These are phyloP conservation scores for Pimpla rufipes DNA, from an alignment of 2,888 invertebrate genomes.

Conservation along the genomic window DNA sequence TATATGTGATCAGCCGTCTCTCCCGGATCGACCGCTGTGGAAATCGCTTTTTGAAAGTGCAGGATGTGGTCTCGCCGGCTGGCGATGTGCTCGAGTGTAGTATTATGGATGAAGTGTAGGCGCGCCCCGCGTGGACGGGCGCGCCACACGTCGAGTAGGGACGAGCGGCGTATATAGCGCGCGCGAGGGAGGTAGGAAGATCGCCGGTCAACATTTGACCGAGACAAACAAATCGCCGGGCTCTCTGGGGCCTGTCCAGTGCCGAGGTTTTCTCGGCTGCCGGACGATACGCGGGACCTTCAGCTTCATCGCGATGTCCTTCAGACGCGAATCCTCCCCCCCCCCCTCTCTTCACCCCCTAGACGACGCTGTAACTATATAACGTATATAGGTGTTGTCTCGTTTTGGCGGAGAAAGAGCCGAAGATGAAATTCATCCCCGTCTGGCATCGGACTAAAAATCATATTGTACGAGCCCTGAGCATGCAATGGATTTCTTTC, in stretches of 20 bases:
- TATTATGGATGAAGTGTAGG: conserved; percentile 44
- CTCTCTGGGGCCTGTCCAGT: conserved; percentile 12
- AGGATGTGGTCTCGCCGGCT: conserved; percentile 75
- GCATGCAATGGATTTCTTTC: too few species aligned
- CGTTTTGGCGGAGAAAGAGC: too few species aligned
- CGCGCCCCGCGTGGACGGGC: neutral
- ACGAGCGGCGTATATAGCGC: neutral
- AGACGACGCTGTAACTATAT: too few species aligned
- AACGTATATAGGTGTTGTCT: too few species aligned
- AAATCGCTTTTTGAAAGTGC: conserved; percentile 65
- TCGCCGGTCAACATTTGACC: conserved; percentile 82
- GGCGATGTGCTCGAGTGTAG: conserved; percentile 52
- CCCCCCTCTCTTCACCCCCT: neutral
- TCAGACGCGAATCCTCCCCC: conserved; percentile 12
- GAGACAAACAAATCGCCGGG: conserved; percentile 76
- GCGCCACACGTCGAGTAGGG: conserved; percentile 25
- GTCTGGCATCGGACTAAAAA: too few species aligned
- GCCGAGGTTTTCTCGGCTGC: conserved; percentile 4
- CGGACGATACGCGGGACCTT: conserved; percentile 9
- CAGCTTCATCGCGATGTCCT: conserved; percentile 18
- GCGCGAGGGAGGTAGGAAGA: conserved; percentile 70
- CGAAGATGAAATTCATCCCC: too few species aligned
- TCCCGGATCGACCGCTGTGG: neutral
- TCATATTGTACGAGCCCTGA: too few species aligned
- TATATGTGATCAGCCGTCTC: neutral